These are phyloP conservation scores for Melipona quadrifasciata DNA, from an alignment of 1,140 invertebrate genomes.

Conservation along the genomic window DNA sequence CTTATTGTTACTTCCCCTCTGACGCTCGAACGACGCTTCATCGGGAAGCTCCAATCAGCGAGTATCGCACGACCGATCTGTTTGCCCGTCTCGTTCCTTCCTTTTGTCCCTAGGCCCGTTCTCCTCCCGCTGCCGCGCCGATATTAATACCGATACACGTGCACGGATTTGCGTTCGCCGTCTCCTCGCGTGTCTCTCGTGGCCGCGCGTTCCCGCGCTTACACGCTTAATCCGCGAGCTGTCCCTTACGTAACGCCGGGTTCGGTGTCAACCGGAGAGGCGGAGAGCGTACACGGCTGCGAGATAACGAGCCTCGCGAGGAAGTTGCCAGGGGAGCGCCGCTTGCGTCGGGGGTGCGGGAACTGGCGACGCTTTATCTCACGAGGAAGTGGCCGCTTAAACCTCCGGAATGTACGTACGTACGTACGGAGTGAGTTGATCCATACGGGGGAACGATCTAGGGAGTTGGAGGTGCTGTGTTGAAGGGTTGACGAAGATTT, in stretches of 20 bases:
- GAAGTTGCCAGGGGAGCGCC: background rate
- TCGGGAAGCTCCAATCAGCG: conserved; percentile 3
- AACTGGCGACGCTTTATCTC: too few relatives aligned
- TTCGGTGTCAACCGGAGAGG: background rate
- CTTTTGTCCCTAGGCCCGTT: conserved; percentile 30
- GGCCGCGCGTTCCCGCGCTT: too few relatives aligned
- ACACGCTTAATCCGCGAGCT: conserved; percentile 29
- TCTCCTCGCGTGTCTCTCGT: background rate
- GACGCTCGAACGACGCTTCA: too few relatives aligned
- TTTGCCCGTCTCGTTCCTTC: conserved; percentile 63
- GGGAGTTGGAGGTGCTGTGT: too few relatives aligned
- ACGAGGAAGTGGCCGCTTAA: too few relatives aligned
- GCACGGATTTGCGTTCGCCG: conserved; percentile 58
- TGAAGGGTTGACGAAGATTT: too few relatives aligned
- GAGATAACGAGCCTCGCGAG: background rate
- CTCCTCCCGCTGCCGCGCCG: conserved; percentile 37
- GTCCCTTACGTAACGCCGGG: background rate
- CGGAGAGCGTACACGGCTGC: background rate
- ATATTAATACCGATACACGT: conserved; percentile 70
- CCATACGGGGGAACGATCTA: too few relatives aligned
- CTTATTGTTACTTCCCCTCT: too few relatives aligned
- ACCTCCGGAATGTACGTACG: too few relatives aligned
- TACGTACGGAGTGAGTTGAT: too few relatives aligned
- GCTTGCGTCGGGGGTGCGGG: background rate
- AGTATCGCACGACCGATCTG: conserved; percentile 54